Evolutionary conservation across 2,113 vertebrate species (phyloP), one percentile per base, ranked within the genome.

Genomic region (Cottus gobio): DNA sequence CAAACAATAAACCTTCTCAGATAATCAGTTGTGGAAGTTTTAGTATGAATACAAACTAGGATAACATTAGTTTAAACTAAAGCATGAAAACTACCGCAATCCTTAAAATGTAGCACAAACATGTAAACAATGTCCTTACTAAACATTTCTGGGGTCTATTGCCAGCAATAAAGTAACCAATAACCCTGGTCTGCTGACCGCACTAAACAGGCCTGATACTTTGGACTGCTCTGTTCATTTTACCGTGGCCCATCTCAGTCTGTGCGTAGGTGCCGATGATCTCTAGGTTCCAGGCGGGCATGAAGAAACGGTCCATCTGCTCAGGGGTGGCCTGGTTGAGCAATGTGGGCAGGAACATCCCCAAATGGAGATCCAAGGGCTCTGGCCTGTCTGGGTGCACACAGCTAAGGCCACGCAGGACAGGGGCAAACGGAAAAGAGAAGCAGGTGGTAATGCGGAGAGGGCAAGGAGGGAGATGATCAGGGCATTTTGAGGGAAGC

Each of bases 211-310:
- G 36, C 34, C 57, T 12, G 42, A 7, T 5, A 39, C 6, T 75
- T 50, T 5, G 73, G 54, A 57, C 79, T 56, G 60, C 60, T 52
- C 65, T 62, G 58, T 68, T 72, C 0, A 72, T 83, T 94, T 93
- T 99, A 99, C 98, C 98, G 96, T 99, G 98, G 91, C 98, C 98
- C 94, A 99, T 98, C 93, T 99, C 98, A 87, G 98, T 99, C 95
- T 99, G 98, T 30, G 98, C 98, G 84, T 99, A 99, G 93, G 97
- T 99, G 96, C 98, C 98, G 95, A 97, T 96, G 96, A 99, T 97
- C 95, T 98, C 93, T 95, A 99, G 95, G 93, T 97, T 98, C 98
- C 98, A 99, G 90, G 98, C 96, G 7, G 96, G 96, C 91, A 97
- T 97, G 97, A 99, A 99, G 97, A 97, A 97, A 68, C 95, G 94